These are phyloP conservation scores for Falco rusticolus DNA, from an alignment of 2,797 vertebrate species.

Conservation along the genomic window DNA sequence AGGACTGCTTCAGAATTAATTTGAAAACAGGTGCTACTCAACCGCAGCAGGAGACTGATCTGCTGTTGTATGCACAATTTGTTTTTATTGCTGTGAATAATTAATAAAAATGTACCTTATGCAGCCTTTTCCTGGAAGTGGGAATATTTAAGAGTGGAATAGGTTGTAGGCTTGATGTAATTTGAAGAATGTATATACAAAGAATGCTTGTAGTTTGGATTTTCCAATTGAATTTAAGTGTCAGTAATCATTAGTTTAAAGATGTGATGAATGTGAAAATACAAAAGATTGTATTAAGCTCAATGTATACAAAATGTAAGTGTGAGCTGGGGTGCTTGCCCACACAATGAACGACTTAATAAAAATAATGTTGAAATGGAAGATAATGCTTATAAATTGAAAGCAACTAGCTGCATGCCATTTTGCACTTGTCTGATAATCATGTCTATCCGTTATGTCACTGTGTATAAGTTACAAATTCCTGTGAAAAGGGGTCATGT, in stretches of 20 bases:
- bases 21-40: conserved; percentile 42
- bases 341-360: not conserved
- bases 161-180: conserved; percentile 6
- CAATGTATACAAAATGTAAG: not conserved
- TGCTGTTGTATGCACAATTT: conserved; percentile 26
- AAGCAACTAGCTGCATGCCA: conserved; percentile 33
- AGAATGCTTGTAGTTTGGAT: conserved; percentile 25
- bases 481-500: not conserved
- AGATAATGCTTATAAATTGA: not conserved
- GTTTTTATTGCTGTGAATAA: conserved; percentile 20
- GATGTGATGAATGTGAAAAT: conserved; percentile 49
- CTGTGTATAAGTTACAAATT: conserved; percentile 10
- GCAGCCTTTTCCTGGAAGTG: conserved; percentile 28
- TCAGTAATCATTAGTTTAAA: conserved; percentile 6
- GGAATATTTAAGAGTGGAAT: not conserved
- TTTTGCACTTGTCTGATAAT: conserved; percentile 49
- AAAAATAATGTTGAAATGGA: conserved; percentile 11
- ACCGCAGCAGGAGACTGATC: not conserved
- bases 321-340: not conserved
- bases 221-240: conserved; percentile 31
- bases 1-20: not conserved
- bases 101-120: conserved; percentile 21
- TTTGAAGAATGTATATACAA: conserved; percentile 1
- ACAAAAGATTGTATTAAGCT: conserved; percentile 45
- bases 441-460: not conserved